Percentiles rank a stretch among this genome's conserved stretches.
Conservation (phyloP, 2,113 vertebrate genomes). For the Tricholaema leucomelas region DNA sequence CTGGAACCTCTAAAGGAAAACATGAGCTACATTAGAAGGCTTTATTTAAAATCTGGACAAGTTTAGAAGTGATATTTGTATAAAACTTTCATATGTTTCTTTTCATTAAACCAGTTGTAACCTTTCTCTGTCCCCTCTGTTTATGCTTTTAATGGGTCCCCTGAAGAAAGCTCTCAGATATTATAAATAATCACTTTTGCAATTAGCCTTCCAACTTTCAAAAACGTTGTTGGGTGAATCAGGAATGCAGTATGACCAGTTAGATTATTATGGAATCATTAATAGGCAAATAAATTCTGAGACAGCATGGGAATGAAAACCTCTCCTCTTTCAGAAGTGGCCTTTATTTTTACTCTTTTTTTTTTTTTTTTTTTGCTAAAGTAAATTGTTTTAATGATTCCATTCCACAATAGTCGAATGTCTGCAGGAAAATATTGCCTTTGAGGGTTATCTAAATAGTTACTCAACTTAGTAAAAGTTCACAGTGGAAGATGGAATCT, state of each 20-base stretch:
- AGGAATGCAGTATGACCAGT: not conserved
- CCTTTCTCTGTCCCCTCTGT: constrained; percentile 30
- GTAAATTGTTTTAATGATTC: constrained; percentile 14
- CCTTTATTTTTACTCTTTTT: constrained; percentile 1
- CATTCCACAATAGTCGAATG: constrained; percentile 22
- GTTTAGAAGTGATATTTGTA: constrained; percentile 40
- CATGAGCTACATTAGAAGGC: constrained; percentile 23
- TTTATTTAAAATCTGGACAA: constrained; percentile 45
- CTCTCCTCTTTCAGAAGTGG: constrained; percentile 8
- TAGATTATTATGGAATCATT: constrained; percentile 17
- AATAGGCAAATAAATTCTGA: constrained; percentile 62
- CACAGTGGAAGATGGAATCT: constrained; percentile 36
- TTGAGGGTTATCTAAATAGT: constrained; percentile 56
- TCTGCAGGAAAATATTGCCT: constrained; percentile 28
- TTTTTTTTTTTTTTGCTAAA: not conserved
- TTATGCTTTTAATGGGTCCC: constrained; percentile 29
- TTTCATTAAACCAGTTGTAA: constrained; percentile 46
- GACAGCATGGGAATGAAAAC: constrained; percentile 28
- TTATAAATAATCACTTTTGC: constrained; percentile 55
- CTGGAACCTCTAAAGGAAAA: not conserved
- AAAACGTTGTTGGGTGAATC: not conserved
- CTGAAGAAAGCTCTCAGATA: constrained; percentile 34
- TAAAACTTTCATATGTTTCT: constrained; percentile 27
- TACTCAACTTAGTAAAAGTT: constrained; percentile 25
- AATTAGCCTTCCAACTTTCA: constrained; percentile 54